Evolutionary conservation across 1,140 invertebrate genomes (phyloP), one percentile per base, ranked within the genome.

Genomic region (Papilio glaucus): DNA sequence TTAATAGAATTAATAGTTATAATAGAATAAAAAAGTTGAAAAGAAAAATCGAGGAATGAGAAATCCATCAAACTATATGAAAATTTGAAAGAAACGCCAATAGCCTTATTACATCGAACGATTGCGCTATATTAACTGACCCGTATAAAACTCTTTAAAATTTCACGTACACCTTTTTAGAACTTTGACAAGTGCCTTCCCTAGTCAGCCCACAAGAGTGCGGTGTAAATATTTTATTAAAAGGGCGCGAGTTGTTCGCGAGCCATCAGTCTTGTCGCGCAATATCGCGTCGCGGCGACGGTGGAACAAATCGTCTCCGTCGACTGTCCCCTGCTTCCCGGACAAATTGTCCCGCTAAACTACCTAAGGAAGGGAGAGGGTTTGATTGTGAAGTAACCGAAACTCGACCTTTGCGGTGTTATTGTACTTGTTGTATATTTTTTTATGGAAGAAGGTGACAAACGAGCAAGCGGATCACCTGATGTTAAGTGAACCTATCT

Each of bases 151-250:
- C 15, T 21, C 21, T 18, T 21, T 15, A 9, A 24, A 57, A 12
- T 26, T 9, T 57, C 21, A 21, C 8, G 45, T 24, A 13, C 62
- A 12, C 15, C 1, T n/a, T 68, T n/a, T 68, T 21, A 10, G 15
- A 39, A 21, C 37, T 26, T 26, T 42, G 21, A 68, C 41, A 18
- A 13, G 13, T 24, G 24, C 21, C 45, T 69, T 45, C 10, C 26
- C 15, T 21, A 21, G 13, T 21, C 33, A 21, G 21, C 9, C 15
- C 84, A 81, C 86, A 41, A n/a, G 85, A 82, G 85, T 57, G 42
- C 42, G 57, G 37, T 15, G 74, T 86, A 79, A 83, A 86, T 86
- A 88, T 86, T 86, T 84, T 88, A 88, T 86, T 85, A 86, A 82
- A 81, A 80, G 79, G 77, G 79, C 77, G 72, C 74, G 68, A 75